Evolutionary conservation across 2,888 invertebrate genomes (phyloP), one percentile per base, ranked within the genome.

Genomic region (Nemoura dubitans): DNA sequence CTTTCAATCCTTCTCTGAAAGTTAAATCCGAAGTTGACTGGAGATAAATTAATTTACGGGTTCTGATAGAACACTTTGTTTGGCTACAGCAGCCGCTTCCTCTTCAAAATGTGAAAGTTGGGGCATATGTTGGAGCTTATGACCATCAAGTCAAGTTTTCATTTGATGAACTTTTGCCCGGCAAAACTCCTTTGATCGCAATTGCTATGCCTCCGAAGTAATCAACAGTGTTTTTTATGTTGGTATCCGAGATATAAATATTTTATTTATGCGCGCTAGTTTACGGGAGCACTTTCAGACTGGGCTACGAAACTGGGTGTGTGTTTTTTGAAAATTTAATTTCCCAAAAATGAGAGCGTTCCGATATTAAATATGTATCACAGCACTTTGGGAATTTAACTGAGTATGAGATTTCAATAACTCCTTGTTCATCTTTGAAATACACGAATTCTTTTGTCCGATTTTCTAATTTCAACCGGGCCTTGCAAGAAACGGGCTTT

Each of bases 181-280:
- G 78, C 1, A 59, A 59, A 59, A 59, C 59, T 14, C 59, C 78
- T 78, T 78, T 78, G 78, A 78, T 78, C 78, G 26, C 59, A 59
- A 59, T 21, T 59, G 59, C 59, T 59, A 59, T 59, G 59, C 59
- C 59, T 59, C 59, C 59, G n/a, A 21, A 59, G 78, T 78, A 78
- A 78, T 78, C 78, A 78, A 78, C 78, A 26, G 78, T 28, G 78
- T 78, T 78, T 27, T 78, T 78, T 78, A 59, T 59, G 59, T 59
- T 59, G 59, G 59, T 78, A 78, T 26, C 25, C 78, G 26, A 3
- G 10, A 6, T 27, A 59, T 59, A 78, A 78, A 78, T 78, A 78
- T 78, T 78, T 78, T 5, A 78, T 78, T 78, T 21, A n/a, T 26
- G 78, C 21, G 14, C 21, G 59, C 59, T 21, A 59, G 59, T 59